Conservation (phyloP, 2,888 invertebrate genomes). For the Lasioglossum vierecki region DNA sequence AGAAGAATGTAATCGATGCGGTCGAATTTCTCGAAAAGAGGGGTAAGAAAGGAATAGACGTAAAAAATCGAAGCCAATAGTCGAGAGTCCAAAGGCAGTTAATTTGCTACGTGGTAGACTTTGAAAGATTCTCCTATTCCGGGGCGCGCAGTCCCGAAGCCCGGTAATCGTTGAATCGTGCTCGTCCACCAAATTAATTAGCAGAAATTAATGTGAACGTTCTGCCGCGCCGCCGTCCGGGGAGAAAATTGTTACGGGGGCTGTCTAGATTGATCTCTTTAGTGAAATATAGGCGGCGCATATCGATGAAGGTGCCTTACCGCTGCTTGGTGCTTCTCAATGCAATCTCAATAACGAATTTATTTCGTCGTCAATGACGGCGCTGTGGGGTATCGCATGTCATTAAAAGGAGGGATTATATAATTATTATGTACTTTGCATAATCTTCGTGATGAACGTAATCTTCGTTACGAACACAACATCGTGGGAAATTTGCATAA, state of each 20-base stretch:
- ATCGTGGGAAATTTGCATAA: constrained; percentile 69
- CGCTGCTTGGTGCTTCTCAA: constrained; percentile 39
- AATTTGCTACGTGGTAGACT: constrained; percentile 64
- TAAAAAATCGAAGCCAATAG: constrained; percentile 63
- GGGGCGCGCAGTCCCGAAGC: constrained; percentile 42
- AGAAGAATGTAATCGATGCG: not conserved
- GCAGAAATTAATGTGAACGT: constrained; percentile 65
- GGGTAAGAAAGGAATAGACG: constrained; percentile 21
- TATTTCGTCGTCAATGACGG: constrained; percentile 47
- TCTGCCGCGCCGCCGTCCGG: not conserved
- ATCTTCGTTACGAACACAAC: constrained; percentile 65
- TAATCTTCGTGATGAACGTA: constrained; percentile 65
- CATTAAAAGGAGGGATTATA: constrained; percentile 61
- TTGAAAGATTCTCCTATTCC: constrained; percentile 46
- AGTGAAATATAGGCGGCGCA: constrained; percentile 46
- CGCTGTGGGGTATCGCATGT: constrained; percentile 44
- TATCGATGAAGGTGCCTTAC: constrained; percentile 47
- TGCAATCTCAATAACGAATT: constrained; percentile 61
- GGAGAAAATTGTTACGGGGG: constrained; percentile 21
- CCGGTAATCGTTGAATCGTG: constrained; percentile 63
- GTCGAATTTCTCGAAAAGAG: not conserved
- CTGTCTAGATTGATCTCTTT: constrained; percentile 37
- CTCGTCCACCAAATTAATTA: constrained; percentile 67
- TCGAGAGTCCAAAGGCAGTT: constrained; percentile 70
- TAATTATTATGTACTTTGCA: constrained; percentile 63